Evolutionary conservation across 1,140 invertebrate species (phyloP), one percentile per base, ranked within the genome.

Genomic region (Oryzaephilus surinamensis): DNA sequence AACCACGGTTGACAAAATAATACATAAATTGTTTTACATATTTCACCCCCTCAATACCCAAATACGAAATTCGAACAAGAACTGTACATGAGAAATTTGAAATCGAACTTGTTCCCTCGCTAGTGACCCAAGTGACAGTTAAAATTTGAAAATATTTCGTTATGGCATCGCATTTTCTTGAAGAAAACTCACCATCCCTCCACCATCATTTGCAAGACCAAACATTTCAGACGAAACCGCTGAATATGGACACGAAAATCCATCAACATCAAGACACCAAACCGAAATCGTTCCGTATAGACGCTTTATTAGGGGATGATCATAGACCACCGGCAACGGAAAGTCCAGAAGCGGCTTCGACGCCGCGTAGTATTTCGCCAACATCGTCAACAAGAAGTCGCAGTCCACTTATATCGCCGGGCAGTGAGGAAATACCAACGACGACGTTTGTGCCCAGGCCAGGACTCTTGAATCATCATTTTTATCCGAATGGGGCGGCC

Each of bases 221-320:
- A 14, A 10, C 41, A n/a, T 48, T 42, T 13, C 44, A 55, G 31
- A 16, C 43, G 31, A 54, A 46, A 32, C 51, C 54, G 1, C 29
- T 54, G 23, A 57, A 53, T 32, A 56, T 56, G 52, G 51, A 57
- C 27, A 62, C 56, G 6, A 60, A 61, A 45, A 45, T 60, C 6
- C 55, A 56, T 29, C 56, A 61, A 35, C 52, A 49, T 20, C 61
- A 62, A 43, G 50, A 51, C 6, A n/a, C n/a, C n/a, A n/a, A n/a
- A n/a, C n/a, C n/a, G n/a, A n/a, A n/a, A n/a, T 78, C 76, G 0
- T 80, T 80, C 50, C 79, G 76, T 50, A 80, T 80, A 34, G 77
- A 79, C 32, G 76, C 76, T 0, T 54, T 80, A n/a, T 50, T 80
- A 8, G 74, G 60, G 16, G 38, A 57, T 14, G n/a, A n/a, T n/a